phyloP scores from a whole-genome alignment of 2,888 invertebrate species.

The Listrodromus nycthemerus region DNA sequence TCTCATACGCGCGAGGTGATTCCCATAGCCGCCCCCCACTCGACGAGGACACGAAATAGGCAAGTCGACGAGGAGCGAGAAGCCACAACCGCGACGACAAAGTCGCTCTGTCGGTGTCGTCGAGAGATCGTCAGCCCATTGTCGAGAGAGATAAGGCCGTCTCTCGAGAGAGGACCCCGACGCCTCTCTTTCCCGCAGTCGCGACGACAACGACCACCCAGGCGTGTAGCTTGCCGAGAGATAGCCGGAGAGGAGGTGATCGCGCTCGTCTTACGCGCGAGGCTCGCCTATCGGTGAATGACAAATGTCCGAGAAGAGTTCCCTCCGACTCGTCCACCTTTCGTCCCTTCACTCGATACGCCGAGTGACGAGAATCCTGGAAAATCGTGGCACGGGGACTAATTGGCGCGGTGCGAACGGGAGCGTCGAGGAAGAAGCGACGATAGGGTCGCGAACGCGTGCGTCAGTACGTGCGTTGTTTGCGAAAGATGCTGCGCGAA shows the following conservation, averaged over 20 bases:
- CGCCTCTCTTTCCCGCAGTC: constrained; percentile 46
- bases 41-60: constrained; percentile 30
- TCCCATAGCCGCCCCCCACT: constrained; percentile 22
- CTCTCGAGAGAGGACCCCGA: constrained; percentile 42
- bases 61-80: constrained; percentile 25
- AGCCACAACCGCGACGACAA: constrained; percentile 55
- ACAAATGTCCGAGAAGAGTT: constrained; percentile 73
- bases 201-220: constrained; percentile 80
- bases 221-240: constrained; percentile 56
- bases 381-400: constrained; percentile 65
- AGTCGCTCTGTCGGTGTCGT: constrained; percentile 71
- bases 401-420: constrained; percentile 62
- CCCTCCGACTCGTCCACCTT: constrained; percentile 34
- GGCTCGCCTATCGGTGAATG: constrained; percentile 77
- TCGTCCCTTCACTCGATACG: constrained; percentile 22
- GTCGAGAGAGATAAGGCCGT: constrained; percentile 79
- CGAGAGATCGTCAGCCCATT: constrained; percentile 77
- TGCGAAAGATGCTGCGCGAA: constrained; percentile 39
- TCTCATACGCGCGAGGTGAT: constrained; percentile 43
- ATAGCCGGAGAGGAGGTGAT: constrained; percentile 55
- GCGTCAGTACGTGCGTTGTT: constrained; percentile 61
- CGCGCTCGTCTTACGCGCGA: constrained; percentile 48
- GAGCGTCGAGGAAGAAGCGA: constrained; percentile 7
- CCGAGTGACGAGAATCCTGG: constrained; percentile 53
- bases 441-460: constrained; percentile 65